Base-by-base conservation (phyloP, 2,113 vertebrate species). In the Plectropomus leopardus region DNA sequence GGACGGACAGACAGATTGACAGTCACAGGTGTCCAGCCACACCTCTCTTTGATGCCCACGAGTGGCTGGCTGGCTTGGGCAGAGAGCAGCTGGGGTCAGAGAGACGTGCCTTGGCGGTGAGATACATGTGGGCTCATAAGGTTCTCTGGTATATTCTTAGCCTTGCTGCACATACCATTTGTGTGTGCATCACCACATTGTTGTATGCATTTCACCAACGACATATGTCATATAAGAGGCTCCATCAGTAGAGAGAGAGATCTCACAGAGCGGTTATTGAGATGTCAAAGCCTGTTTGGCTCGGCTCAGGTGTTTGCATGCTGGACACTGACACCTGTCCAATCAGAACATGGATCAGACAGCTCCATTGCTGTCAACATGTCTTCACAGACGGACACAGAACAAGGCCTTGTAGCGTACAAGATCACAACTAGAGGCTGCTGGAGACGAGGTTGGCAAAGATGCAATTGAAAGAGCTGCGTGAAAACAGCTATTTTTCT, bases 61-160 rank as follows among this genome's bases (percentile, higher is more conserved):
- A 85, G 80, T 79, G 78, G 75, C 80, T 82, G 63, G 63, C 70
- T 74, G 57, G 70, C 78, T 40, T 28, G 11, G 57, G 59, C 51
- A 28, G 69, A 34, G 72, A 90, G 86, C 90, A 87, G 88, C 83
- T 85, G 88, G 77, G 89, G 87, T 87, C 76, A 80, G 64, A 80
- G 82, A 72, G 82, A 72, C 69, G 24, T 80, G 88, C 72, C 40
- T 79, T 79, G 78, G 84, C 87, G 55, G 30, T 30, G 44, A 80
- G 79, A 68, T 70, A n/a, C 58, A 59, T 69, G 40, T 47, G 63
- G 58, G 57, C 60, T 68, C 66, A 75, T 48, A 64, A 28, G 48
- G 53, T 36, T 64, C 80, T 83, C 66, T 30, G 15, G 82, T 24
- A 50, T 87, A 87, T 90, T 89, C 58, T 85, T 73, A 83, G 85